Evolutionary conservation across 1,140 invertebrate species (phyloP).

Genomic region (Drosophila chauvacae): DNA sequence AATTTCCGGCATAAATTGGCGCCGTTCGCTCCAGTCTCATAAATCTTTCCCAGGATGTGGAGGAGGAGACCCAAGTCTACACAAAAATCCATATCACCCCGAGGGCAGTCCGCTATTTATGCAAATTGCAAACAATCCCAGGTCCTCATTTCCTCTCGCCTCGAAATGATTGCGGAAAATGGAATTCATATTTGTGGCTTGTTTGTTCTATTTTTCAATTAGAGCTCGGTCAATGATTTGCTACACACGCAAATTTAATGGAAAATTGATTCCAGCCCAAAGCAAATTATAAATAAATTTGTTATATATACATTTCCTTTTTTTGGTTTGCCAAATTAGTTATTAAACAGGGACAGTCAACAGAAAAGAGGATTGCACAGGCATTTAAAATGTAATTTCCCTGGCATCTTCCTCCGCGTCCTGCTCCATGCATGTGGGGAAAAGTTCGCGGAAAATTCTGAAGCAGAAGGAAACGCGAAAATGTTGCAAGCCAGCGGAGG

Average conservation of each 20-base stretch:
- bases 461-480: slow-evolving; percentile 49
- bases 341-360: slow-evolving; percentile 30
- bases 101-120: slow-evolving; percentile 57
- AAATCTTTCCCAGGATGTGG: slow-evolving; percentile 55
- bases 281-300: slow-evolving; percentile 32
- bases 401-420: background rate
- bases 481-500: slow-evolving; percentile 36
- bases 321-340: slow-evolving; percentile 24
- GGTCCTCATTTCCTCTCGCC: slow-evolving; percentile 43
- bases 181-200: slow-evolving; percentile 60
- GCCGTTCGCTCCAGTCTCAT: slow-evolving; percentile 38
- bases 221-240: slow-evolving; percentile 52
- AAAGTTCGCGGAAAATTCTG: slow-evolving; percentile 52
- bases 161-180: slow-evolving; percentile 31
- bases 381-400: slow-evolving; percentile 75
- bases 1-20: slow-evolving; percentile 76
- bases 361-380: slow-evolving; percentile 22
- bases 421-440: slow-evolving; percentile 27
- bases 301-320: background rate
- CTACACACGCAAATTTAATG: slow-evolving; percentile 23
- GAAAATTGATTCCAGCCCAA: slow-evolving; percentile 38
- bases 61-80: background rate
- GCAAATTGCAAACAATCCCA: slow-evolving; percentile 59
- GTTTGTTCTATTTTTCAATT: slow-evolving; percentile 57
- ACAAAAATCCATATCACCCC: slow-evolving; percentile 8